Evolutionary conservation across 2,797 vertebrate genomes (phyloP), one percentile per base, ranked within the genome.

Genomic region (Champsocephalus esox): DNA sequence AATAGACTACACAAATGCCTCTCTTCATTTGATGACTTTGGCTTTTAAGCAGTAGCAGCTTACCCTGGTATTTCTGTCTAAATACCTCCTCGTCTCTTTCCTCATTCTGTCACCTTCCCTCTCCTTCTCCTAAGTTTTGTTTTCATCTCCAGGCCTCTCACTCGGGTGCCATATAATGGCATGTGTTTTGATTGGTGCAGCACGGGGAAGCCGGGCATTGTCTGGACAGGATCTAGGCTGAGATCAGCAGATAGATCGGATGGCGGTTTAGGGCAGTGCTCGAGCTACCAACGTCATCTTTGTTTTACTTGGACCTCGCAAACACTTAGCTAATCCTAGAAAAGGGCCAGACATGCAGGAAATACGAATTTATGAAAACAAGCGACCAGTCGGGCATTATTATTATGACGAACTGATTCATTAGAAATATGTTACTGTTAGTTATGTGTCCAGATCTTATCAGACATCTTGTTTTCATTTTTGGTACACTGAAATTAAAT

Each of bases 211-310:
- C 73, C 52, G 82, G 75, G 84, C 81, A 93, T 95, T 94, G 95
- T 95, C 93, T 95, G 94, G 92, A 95, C 95, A 94, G 94, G 94
- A 95, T 96, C 93, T 94, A 21, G 75, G 85, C 84, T 75, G 81
- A 94, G 94, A 94, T 95, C 88, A 83, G 80, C 81, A 82, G 79
- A 90, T 83, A 93, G 93, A 92, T 91, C 63, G 64, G 81, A 79
- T 43, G 89, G 91, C 73, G 87, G 86, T 89, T 76, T 58, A 83
- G 84, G 88, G 89, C 86, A 70, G 87, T 12, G 54, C 85, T 90
- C 49, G 48, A 82, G 77, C 78, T 46, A 79, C 84, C 78, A 70
- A 65, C 92, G 86, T 94, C 90, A 93, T 85, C 78, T 87, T 90
- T 93, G 92, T 95, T 95, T 94, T 85, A 92, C 88, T 94, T 95